Evolutionary conservation across 1,140 invertebrate genomes (phyloP).

Genomic region (Drosophila nasuta): DNA sequence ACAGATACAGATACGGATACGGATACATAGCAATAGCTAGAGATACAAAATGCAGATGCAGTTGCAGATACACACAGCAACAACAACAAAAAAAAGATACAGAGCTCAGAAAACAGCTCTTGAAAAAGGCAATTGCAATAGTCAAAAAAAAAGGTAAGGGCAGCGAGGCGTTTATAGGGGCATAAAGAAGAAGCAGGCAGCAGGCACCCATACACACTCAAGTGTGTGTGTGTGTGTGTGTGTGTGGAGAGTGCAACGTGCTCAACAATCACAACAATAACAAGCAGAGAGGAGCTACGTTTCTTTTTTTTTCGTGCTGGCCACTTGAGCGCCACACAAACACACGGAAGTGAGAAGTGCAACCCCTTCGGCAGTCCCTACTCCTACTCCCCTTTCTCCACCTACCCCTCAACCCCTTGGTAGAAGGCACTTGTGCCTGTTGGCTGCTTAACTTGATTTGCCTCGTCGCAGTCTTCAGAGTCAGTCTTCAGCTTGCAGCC

Average conservation of each 20-base stretch:
- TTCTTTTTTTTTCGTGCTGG: not conserved
- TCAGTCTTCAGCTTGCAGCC: not conserved
- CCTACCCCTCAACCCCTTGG: not conserved
- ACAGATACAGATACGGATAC: slow-evolving; percentile 15
- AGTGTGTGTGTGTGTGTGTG: slow-evolving; percentile 9
- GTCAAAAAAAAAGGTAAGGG: slow-evolving; percentile 21
- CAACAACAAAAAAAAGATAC: not conserved
- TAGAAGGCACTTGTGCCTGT: slow-evolving; percentile 1
- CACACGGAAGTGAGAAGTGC: slow-evolving; percentile 55
- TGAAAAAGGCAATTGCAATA: slow-evolving; percentile 25
- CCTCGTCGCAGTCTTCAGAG: not conserved
- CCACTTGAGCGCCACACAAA: slow-evolving; percentile 36
- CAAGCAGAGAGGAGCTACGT: not conserved
- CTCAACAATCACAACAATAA: slow-evolving; percentile 42
- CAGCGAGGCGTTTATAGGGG: not conserved
- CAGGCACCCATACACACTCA: slow-evolving; percentile 7
- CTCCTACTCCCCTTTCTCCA: not conserved
- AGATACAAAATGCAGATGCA: too few species aligned
- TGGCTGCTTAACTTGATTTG: slow-evolving; percentile 3
- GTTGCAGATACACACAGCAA: too few species aligned
- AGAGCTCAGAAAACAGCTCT: slow-evolving; percentile 1
- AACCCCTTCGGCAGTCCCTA: not conserved
- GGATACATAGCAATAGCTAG: not conserved
- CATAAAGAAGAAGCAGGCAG: not conserved
- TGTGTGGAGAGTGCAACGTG: slow-evolving; percentile 48